Percentiles rank a stretch among this genome's conserved stretches.
phyloP scores from a whole-genome alignment of 2,797 vertebrate genomes.

The Acridotheres tristis region DNA sequence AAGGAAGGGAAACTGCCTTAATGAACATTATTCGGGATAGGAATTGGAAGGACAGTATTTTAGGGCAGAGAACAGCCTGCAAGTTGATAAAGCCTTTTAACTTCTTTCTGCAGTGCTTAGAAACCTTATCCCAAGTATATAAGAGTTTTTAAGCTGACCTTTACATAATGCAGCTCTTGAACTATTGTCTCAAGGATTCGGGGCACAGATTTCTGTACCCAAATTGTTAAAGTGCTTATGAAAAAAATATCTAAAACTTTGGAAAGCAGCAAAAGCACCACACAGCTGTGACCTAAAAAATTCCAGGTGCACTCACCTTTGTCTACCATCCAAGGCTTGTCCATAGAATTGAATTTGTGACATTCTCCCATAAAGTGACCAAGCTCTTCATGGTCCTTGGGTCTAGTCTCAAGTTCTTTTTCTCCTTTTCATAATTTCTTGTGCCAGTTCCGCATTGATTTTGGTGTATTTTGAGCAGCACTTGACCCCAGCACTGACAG shows the following conservation, averaged over 20 bases:
- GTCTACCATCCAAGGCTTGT: background rate
- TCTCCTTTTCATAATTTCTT: background rate
- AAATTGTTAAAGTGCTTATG: background rate
- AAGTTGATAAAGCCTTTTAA: background rate
- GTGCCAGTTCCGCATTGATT: background rate
- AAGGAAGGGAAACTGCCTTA: background rate
- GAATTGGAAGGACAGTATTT: background rate
- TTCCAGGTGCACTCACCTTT: background rate
- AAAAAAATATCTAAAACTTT: background rate
- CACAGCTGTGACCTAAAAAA: background rate
- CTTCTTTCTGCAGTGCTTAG: background rate
- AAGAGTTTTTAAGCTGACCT: background rate
- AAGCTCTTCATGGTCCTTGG: background rate
- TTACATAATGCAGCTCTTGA: background rate
- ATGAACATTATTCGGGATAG: background rate
- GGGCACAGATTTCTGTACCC: background rate
- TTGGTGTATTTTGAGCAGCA: background rate
- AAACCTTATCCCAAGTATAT: background rate
- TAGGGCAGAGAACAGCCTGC: background rate
- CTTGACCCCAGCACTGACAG: conserved; percentile 19
- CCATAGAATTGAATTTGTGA: background rate
- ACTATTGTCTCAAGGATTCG: background rate
- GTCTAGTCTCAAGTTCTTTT: background rate
- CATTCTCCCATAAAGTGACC: background rate
- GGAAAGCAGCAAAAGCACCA: background rate